phyloP scores from a whole-genome alignment of 2,888 invertebrate species.

The Epirrhoe alternata region DNA sequence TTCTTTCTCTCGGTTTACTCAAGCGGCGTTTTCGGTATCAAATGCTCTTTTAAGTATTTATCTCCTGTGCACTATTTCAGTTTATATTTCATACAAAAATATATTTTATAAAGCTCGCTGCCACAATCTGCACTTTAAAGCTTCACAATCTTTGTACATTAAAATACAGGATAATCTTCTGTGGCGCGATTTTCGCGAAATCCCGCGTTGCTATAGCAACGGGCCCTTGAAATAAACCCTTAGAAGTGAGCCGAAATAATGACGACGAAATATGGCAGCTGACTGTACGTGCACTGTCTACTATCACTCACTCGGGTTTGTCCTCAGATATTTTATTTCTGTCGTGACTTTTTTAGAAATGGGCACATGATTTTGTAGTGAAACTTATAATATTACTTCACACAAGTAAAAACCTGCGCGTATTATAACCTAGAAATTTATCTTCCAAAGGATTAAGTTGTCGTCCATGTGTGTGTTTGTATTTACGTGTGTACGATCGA shows the following conservation, averaged over 20 bases:
- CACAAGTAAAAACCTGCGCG: no score
- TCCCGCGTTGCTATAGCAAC: conserved; percentile 72
- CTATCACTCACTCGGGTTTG: conserved; percentile 29
- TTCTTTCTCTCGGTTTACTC: no score
- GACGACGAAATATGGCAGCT: conserved; percentile 71
- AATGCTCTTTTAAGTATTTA: no score
- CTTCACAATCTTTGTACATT: conserved; percentile 47
- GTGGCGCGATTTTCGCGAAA: conserved; percentile 72
- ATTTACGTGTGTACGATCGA: no score
- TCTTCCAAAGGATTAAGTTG: no score
- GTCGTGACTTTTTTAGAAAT: conserved; percentile 13
- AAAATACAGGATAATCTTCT: conserved; percentile 66
- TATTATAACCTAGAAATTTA: no score
- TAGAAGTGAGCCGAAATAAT: conserved; percentile 72
- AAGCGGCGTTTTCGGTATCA: no score
- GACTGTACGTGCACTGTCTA: conserved; percentile 48
- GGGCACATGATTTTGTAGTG: background rate
- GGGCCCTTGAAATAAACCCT: conserved; percentile 64
- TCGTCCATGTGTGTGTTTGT: no score
- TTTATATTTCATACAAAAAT: background rate
- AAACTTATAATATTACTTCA: no score
- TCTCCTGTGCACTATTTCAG: no score
- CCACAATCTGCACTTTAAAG: conserved; percentile 25
- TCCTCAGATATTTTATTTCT: conserved; percentile 23
- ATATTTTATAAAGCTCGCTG: conserved; percentile 2